Evolutionary conservation across 2,797 vertebrate genomes (phyloP).

Genomic region (Pelochelys cantorii): DNA sequence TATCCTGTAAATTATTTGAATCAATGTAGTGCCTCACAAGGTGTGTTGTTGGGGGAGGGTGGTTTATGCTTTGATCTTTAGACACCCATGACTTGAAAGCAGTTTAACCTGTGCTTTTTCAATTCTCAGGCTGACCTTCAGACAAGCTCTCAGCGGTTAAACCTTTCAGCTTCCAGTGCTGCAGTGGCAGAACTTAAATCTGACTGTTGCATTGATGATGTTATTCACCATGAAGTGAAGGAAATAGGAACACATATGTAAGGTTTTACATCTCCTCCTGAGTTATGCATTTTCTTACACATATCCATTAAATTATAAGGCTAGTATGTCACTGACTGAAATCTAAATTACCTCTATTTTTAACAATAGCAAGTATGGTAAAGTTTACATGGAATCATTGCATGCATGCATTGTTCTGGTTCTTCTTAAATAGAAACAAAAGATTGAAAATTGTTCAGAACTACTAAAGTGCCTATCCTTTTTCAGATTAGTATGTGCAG

Average conservation of each 20-base stretch:
- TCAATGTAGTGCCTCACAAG: not conserved
- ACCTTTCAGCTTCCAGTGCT: conserved; percentile 95
- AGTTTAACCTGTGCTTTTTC: not conserved
- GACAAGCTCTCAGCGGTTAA: conserved; percentile 98
- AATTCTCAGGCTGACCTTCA: conserved; percentile 93
- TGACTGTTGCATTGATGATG: conserved; percentile 96
- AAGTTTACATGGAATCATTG: not conserved
- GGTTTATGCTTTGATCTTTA: not conserved
- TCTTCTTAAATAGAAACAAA: not conserved
- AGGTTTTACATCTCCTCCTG: conserved; percentile 48
- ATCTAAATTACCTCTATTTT: not conserved
- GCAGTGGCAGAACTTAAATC: conserved; percentile 94
- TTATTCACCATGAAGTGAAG: conserved; percentile 99
- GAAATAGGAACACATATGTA: conserved; percentile 99
- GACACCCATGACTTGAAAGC: not conserved
- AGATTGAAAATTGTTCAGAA: conserved; percentile 8
- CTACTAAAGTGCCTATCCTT: conserved; percentile 28
- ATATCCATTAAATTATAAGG: not conserved
- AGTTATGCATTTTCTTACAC: not conserved
- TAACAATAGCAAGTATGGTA: not conserved
- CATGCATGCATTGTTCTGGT: not conserved
- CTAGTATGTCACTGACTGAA: not conserved
- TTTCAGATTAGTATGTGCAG: conserved; percentile 96
- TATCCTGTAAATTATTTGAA: not conserved
- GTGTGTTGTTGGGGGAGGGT: too few relatives aligned